Evolutionary conservation across 1,140 invertebrate genomes (phyloP), one percentile per base, ranked within the genome.

Genomic region (Brachystomella parvula): DNA sequence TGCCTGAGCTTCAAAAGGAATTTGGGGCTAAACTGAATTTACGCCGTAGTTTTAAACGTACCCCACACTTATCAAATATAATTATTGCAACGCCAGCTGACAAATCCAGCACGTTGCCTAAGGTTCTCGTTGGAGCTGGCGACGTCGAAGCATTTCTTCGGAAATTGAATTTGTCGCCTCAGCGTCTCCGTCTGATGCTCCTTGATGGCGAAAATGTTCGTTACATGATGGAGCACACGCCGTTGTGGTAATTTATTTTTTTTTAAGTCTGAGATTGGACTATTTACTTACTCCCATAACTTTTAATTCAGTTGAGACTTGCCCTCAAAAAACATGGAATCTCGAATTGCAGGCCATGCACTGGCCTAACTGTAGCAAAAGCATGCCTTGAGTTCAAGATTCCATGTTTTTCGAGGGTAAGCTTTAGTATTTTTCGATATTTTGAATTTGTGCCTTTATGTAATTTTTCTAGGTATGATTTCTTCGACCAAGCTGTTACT

Each of bases 141-240:
- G 49, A 53, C 9, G 6, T 53, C 6, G 24, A 15, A 53, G 12
- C 6, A 6, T 53, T 53, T 53, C 49, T 53, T 15, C 9, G 49
- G 6, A 53, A 53, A 53, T 26, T 53, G 15, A 53, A 53, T 12
- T 26, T 53, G 49, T 53, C 49, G 6, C 49, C 49, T 6, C 12
- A 53, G 21, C 49, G 49, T 6, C 49, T 53, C 6, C 49, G 49
- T 6, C 49, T 53, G 12, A 53, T 53, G 49, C 49, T 53, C 49
- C 49, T 53, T 24, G 49, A 53, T 24, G 49, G 49, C 12, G 49
- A 53, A 26, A 53, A 53, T 26, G 49, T 53, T 26, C 6, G 3
- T 15, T 53, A 53, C 49, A 53, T 53, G 49, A 53, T 24, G 9
- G 49, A 53, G 6, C 9, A 53, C 49, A 15, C 12, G 49, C 12